Evolutionary conservation across 1,140 invertebrate genomes (phyloP), one percentile per base, ranked within the genome.

Genomic region (Platyura marginata): DNA sequence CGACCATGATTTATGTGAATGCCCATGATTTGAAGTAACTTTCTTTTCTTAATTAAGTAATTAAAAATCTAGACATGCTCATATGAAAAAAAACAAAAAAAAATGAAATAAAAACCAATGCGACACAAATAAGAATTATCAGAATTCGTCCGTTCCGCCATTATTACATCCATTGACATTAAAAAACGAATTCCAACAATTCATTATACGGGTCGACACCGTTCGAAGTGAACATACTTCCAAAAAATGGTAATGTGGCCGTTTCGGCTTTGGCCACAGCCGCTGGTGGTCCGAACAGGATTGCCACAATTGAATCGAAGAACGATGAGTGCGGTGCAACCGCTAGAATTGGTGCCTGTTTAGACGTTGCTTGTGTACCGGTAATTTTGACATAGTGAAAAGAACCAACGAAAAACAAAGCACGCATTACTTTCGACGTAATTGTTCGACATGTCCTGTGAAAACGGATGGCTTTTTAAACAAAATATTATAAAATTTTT

Each of bases 311-410:
- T 42, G 84, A 80, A 65, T 93, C 90, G 64, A 88, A 82, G 71
- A 84, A 91, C 43, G 81, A 79, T 18, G 89, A 93, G 62, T 94
- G 90, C 6, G 90, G 88, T 16, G 86, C 86, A 38, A 88, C 71
- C n/a, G 77, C 79, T 43, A 93, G 63, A 46, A 95, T 77, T 2
- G 87, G 84, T 1, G 88, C 88, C 47, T 87, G 79, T 47, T 74
- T 69, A 13, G 69, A 48, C 2, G 67, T 56, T 15, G 76, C 78
- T 51, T 70, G 67, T 44, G 67, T 64, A 35, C 83, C 83, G 55
- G 75, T 77, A 34, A 77, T 66, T 49, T 67, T 74, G 44, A 87
- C 65, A 53, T 72, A 71, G 48, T 84, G 77, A 64, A 92, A 89
- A 44, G 88, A 86, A 41, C 79, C 79, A 32, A 70, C 71, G 43